These are phyloP conservation scores for Crepidodera aurea DNA, from an alignment of 2,888 invertebrate species.

Conservation along the genomic window DNA sequence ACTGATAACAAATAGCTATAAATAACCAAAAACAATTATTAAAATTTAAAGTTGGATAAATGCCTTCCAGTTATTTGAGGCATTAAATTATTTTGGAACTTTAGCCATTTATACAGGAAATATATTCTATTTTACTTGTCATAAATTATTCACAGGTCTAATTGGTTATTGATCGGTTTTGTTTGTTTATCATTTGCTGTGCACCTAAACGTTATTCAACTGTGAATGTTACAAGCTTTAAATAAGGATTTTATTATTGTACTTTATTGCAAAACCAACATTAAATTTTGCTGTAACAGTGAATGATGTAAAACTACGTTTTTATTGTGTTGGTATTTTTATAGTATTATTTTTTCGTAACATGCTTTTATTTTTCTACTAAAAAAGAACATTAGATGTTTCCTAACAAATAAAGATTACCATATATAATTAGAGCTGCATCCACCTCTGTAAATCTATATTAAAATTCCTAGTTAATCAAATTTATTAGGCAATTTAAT, in stretches of 20 bases:
- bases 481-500: neutral
- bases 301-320: too few species aligned
- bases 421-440: too few species aligned
- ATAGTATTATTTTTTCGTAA: too few species aligned
- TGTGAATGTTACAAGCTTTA: neutral
- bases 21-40: neutral
- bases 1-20: neutral
- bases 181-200: slow-evolving; percentile 1
- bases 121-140: slow-evolving; percentile 1
- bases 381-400: too few species aligned
- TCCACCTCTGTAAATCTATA: too few species aligned
- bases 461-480: neutral
- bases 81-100: neutral
- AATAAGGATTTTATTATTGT: neutral
- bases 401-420: too few species aligned
- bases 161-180: slow-evolving; percentile 2
- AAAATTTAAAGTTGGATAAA: neutral
- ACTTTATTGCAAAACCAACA: neutral
- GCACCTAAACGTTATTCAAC: neutral
- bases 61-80: neutral
- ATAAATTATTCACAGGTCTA: neutral
- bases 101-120: neutral
- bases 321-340: too few species aligned
- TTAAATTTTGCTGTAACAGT: neutral
- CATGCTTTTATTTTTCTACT: too few species aligned